phyloP scores from a whole-genome alignment of 2,113 vertebrate species.

The Muscicapa adusta region DNA sequence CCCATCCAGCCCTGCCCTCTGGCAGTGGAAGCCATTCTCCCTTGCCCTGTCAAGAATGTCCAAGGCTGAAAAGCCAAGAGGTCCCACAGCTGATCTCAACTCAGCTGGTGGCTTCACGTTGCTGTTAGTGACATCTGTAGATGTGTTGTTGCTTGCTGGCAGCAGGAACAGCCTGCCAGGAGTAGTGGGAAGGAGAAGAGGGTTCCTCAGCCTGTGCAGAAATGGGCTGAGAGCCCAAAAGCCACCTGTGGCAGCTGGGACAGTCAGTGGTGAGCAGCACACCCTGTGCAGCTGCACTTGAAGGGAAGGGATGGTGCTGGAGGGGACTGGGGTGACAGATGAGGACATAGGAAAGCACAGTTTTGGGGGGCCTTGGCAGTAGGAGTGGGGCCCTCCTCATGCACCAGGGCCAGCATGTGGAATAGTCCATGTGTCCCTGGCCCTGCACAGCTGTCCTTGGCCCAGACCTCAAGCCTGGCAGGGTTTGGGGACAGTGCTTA shows the following conservation, averaged over 20 bases:
- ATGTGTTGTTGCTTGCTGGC: neutral
- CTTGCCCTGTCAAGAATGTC: neutral
- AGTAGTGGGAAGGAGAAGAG: fast-evolving
- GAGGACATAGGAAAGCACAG: neutral
- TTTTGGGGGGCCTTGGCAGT: too few relatives aligned
- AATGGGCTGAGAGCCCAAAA: neutral
- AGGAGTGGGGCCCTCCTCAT: neutral
- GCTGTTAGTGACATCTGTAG: neutral
- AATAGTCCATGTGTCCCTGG: neutral
- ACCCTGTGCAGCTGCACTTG: fast-evolving
- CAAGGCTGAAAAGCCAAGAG: neutral
- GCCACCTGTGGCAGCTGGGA: fast-evolving
- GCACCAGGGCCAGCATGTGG: too few relatives aligned
- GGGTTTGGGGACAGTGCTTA: neutral
- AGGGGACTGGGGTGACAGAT: neutral
- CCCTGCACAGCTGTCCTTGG: fast-evolving
- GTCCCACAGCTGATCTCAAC: neutral
- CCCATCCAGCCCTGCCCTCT: fast-evolving
- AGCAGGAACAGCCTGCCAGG: neutral
- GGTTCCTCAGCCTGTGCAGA: neutral
- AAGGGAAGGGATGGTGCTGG: neutral
- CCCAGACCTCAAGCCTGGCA: neutral
- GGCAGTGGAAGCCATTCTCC: neutral
- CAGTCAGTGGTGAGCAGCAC: neutral
- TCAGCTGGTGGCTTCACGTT: neutral